phyloP scores from a whole-genome alignment of 2,797 vertebrate genomes.

The Arrhamphus sclerolepis region DNA sequence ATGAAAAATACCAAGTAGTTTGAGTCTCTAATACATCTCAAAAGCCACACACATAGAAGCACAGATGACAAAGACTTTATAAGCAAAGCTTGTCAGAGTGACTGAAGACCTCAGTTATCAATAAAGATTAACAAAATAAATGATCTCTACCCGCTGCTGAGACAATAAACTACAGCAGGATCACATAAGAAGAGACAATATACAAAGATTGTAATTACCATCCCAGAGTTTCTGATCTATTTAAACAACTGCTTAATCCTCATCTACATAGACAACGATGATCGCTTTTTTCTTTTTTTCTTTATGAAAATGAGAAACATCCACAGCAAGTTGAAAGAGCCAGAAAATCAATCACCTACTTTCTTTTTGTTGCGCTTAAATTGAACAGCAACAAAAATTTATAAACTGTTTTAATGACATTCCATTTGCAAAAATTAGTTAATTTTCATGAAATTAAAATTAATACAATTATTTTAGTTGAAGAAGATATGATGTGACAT shows the following conservation, averaged over 20 bases:
- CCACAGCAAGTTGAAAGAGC: no score
- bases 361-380: no score
- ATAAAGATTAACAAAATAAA: slow-evolving; percentile 41
- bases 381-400: no score
- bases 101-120: slow-evolving; percentile 16
- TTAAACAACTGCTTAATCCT: no score
- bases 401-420: no score
- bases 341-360: no score
- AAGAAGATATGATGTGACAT: not conserved
- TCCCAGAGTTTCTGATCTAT: not conserved
- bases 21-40: slow-evolving; percentile 50
- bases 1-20: slow-evolving; percentile 1
- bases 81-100: slow-evolving; percentile 13
- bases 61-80: slow-evolving; percentile 19
- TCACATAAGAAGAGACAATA: slow-evolving; percentile 19
- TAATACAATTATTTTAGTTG: no score
- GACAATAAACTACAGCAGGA: not conserved
- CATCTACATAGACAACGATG: no score
- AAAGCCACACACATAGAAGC: slow-evolving; percentile 21
- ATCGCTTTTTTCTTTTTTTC: no score
- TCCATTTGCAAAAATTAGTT: no score
- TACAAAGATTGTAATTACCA: slow-evolving; percentile 17
- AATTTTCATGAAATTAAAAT: no score
- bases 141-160: not conserved
- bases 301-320: no score